These are phyloP conservation scores for Luscinia megarhynchos DNA, from an alignment of 2,797 vertebrate species.

Conservation along the genomic window DNA sequence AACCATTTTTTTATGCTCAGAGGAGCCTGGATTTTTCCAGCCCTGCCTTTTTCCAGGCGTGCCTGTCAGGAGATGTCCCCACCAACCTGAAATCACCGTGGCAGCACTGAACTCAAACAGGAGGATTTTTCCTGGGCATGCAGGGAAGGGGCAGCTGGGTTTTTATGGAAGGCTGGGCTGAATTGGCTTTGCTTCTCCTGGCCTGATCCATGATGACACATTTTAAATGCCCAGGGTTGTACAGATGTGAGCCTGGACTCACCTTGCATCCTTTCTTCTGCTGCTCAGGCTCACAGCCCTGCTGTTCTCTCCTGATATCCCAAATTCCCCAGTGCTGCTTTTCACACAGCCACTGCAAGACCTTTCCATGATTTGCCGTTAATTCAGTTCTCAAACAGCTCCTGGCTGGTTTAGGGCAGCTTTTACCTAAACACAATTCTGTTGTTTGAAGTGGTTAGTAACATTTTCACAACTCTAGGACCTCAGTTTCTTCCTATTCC, in stretches of 20 bases:
- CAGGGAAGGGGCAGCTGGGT: background rate
- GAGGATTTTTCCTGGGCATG: background rate
- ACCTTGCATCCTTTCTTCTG: background rate
- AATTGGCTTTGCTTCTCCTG: background rate
- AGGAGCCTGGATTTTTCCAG: background rate
- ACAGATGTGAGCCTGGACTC: background rate
- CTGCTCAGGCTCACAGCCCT: background rate
- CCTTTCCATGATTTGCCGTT: background rate
- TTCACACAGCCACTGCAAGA: background rate
- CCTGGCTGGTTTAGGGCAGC: background rate
- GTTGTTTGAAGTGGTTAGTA: background rate
- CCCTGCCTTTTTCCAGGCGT: background rate
- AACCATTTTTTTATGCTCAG: background rate
- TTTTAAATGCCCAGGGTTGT: background rate
- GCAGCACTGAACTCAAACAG: background rate
- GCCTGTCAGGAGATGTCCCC: background rate
- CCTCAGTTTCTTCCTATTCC: background rate
- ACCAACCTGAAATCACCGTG: background rate
- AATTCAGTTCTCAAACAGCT: background rate
- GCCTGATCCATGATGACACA: background rate
- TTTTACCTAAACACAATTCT: background rate
- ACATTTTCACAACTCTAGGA: background rate
- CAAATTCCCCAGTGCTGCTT: background rate
- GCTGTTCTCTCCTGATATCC: background rate
- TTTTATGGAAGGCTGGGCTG: background rate